phyloP scores from a whole-genome alignment of 2,797 vertebrate species.

The Sphenopsis melanotis region DNA sequence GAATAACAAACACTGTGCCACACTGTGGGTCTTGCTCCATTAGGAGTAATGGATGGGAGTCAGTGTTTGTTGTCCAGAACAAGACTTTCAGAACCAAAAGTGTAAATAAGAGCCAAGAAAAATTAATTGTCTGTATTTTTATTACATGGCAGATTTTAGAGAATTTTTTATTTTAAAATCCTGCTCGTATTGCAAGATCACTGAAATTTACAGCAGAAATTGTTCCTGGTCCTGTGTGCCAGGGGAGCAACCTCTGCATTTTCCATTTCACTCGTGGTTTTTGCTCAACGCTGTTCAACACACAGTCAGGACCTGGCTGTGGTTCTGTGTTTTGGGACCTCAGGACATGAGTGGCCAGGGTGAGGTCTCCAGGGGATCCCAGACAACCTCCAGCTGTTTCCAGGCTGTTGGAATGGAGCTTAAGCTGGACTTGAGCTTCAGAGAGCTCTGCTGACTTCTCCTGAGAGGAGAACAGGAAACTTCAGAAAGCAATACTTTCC shows the following conservation, averaged over 20 bases:
- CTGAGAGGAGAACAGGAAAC: background rate
- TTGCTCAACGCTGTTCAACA: background rate
- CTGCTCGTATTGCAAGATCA: background rate
- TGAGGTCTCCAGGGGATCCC: background rate
- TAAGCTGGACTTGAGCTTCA: background rate
- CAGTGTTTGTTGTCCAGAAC: background rate
- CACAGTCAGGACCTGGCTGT: background rate
- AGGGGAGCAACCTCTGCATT: background rate
- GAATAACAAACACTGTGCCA: conserved; percentile 17
- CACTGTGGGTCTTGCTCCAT: background rate
- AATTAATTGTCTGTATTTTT: conserved; percentile 22
- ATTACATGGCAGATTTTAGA: background rate
- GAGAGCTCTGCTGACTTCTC: background rate
- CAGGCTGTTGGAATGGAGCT: background rate
- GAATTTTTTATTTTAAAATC: background rate
- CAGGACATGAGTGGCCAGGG: background rate
- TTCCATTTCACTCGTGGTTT: background rate
- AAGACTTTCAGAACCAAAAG: conserved; percentile 17
- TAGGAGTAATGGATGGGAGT: background rate
- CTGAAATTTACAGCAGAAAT: background rate
- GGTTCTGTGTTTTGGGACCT: background rate
- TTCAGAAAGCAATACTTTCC: background rate
- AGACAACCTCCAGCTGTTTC: background rate
- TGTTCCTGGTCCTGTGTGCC: background rate
- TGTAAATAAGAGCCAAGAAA: conserved; percentile 20